phyloP scores from a whole-genome alignment of 53 echinoderm and acorn worm genomes.

The Holothuria scabra region DNA sequence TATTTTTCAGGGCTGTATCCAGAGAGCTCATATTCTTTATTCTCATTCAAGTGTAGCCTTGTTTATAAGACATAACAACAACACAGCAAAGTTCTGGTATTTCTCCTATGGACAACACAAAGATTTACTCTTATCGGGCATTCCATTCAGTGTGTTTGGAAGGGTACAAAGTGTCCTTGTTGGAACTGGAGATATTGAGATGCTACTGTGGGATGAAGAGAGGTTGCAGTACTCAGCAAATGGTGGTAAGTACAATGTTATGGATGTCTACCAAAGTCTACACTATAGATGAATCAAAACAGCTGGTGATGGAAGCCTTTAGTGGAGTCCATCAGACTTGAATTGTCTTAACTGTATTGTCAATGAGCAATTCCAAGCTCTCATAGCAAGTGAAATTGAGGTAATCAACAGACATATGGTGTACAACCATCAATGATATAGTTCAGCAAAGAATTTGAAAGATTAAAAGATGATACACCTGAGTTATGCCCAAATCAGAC shows the following conservation, averaged over 20 bases:
- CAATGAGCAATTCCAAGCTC: too few relatives aligned
- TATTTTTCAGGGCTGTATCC: not conserved
- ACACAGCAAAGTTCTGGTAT: conserved; percentile 2
- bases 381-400: too few relatives aligned
- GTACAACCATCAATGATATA: too few relatives aligned
- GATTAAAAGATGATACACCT: too few relatives aligned
- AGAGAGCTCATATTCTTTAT: conserved; percentile 17
- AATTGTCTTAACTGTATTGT: too few relatives aligned
- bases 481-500: too few relatives aligned
- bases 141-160: not conserved
- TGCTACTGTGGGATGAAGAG: conserved; percentile 32
- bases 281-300: too few relatives aligned
- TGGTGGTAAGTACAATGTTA: conserved; percentile 7
- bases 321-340: too few relatives aligned
- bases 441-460: too few relatives aligned
- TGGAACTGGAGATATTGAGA: conserved; percentile 22
- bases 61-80: not conserved
- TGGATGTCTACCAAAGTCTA: too few relatives aligned
- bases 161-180: not conserved
- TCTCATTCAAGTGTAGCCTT: conserved; percentile 17
- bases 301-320: too few relatives aligned
- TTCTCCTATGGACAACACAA: not conserved
- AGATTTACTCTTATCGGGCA: not conserved
- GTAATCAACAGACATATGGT: too few relatives aligned
- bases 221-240: conserved; percentile 13